These are phyloP conservation scores for Chrysolina americana DNA, from an alignment of 2,888 invertebrate species.

Conservation along the genomic window DNA sequence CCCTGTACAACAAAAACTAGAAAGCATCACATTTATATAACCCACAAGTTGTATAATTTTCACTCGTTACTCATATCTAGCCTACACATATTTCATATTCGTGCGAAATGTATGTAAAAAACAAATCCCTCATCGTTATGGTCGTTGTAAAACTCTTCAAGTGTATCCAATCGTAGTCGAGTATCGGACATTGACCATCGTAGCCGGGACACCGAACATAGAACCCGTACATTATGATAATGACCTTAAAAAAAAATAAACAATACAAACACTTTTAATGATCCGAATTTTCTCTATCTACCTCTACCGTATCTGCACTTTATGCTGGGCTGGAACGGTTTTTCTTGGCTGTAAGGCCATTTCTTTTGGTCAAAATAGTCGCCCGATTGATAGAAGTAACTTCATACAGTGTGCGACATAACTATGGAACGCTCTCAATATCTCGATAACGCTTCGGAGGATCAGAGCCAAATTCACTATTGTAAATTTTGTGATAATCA, in stretches of 20 bases:
- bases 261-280: conserved; percentile 11
- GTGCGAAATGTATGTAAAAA: not conserved
- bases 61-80: not conserved
- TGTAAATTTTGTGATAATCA: too few species aligned
- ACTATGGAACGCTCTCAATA: too few species aligned
- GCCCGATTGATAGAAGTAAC: too few species aligned
- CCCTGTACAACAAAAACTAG: too few species aligned
- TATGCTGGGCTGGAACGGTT: too few species aligned
- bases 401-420: too few species aligned
- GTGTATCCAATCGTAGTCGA: conserved; percentile 36
- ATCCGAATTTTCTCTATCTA: not conserved
- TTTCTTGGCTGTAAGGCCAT: too few species aligned
- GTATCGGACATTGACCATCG: conserved; percentile 37
- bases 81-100: not conserved
- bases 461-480: too few species aligned
- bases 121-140: conserved; percentile 29
- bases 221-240: conserved; percentile 12
- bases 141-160: conserved; percentile 32
- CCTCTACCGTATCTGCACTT: too few species aligned
- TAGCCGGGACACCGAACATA: not conserved
- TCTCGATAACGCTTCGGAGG: too few species aligned
- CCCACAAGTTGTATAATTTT: not conserved
- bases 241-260: conserved; percentile 9
- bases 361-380: too few species aligned
- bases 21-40: not conserved